Evolutionary conservation across 1,140 invertebrate genomes (phyloP), one percentile per base, ranked within the genome.

Genomic region (Aculops lycopersici): DNA sequence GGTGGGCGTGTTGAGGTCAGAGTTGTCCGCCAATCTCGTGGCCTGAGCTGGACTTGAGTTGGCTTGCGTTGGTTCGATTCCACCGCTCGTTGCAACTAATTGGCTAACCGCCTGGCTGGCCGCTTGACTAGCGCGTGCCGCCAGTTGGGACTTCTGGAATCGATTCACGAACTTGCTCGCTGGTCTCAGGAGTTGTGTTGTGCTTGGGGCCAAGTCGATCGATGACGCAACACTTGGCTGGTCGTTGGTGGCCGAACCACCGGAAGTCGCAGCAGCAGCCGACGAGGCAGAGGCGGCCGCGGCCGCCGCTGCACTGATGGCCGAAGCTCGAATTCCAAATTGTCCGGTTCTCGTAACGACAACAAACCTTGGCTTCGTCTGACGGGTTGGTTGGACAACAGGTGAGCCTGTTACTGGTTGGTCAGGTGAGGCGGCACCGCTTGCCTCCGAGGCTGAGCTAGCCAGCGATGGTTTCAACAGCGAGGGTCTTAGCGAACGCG

Each of bases 311-410:
- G 16, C 37, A 8, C 5, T n/a, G 8, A n/a, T n/a, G 8, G 24
- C 24, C 24, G 24, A 31, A 31, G 24, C 24, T 8, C 24, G 24
- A 8, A 31, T n/a, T n/a, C 18, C 16, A 18, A 42, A 21, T 2
- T 19, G 38, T 35, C 47, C 48, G 20, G 47, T 48, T 35, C 48
- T 35, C 5, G 48, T 49, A 15, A 49, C 48, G 2, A 49, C 46
- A 17, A 47, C 46, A 20, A 46, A 47, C 14, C 43, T 36, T 20
- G 48, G 45, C 20, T 43, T 43, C 19, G 43, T 46, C 35, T 43
- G 40, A 18, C 42, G 19, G 3, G 21, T 21, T 35, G 43, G 41
- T n/a, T 8, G 8, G 24, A 31, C 24, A n/a, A 8, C 24, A n/a
- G 8, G 8, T n/a, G 24, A 31, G 24, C 24, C 24, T 31, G 24